Evolutionary conservation across 1,140 invertebrate genomes (phyloP), one percentile per base, ranked within the genome.

Genomic region (Brachionus manjavacas): DNA sequence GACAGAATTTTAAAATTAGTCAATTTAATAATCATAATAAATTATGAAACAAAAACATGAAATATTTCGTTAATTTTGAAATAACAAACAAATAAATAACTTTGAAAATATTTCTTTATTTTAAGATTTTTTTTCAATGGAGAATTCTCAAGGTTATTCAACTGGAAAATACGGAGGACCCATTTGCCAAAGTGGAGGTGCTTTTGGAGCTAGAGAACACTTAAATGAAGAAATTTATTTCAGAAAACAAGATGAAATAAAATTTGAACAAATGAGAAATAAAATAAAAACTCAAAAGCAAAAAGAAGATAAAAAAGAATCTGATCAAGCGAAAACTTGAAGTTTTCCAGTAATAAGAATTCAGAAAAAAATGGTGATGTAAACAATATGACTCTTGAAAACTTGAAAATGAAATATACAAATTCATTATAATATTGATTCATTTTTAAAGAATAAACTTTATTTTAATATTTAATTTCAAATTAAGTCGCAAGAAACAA

Each of bases 221-320:
- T 12, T 46, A 28, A 76, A 76, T 49, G 72, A 76, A 76, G 72
- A 76, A 14, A 49, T 76, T 6, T 76, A 76, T 76, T 76, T 76
- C 31, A 46, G 41, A 25, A 76, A 76, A 49, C 41, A 76, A 76
- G 72, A 76, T 76, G 72, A 76, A 76, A 49, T 49, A 23, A 28
- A 49, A 12, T 76, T 76, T 20, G 16, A 76, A 28, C n/a, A 76
- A 76, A 12, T 76, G 14, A 76, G 14, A 76, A 23, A 76, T 31
- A 76, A 76, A 76, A 49, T 76, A 23, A 23, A 76, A 76, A 3
- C 28, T 7, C 41, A 76, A 25, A 76, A 76, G 20, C 12, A 74
- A 49, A 23, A 49, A 23, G 25, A 76, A 76, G 16, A 72, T 4
- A 20, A 39, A 41, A 72, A 4, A 20, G 68, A 72, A 20, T 20